Evolutionary conservation across 2,888 invertebrate species (phyloP).

Genomic region (Diplazon laetatorius): DNA sequence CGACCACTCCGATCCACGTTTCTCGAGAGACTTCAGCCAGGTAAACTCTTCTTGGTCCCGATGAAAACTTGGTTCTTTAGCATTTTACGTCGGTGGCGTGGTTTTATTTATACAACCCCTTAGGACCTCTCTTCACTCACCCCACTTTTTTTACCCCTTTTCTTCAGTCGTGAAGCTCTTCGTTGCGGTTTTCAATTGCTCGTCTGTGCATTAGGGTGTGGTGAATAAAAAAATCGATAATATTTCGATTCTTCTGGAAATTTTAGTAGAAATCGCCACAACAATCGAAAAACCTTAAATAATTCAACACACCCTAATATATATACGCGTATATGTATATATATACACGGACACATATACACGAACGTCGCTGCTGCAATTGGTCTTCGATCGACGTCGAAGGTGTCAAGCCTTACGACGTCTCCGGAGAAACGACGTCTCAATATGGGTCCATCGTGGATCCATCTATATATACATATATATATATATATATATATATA

Average conservation of each 20-base stretch:
- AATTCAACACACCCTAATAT: no score
- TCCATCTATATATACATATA: conserved; percentile 7
- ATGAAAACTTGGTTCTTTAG: conserved; percentile 36
- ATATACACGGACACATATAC: background rate
- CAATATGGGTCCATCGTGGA: conserved; percentile 16
- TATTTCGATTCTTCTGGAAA: no score
- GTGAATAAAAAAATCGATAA: no score
- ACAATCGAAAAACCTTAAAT: no score
- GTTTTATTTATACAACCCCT: conserved; percentile 45
- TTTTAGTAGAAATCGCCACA: no score
- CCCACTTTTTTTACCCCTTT: background rate
- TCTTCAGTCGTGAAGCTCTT: conserved; percentile 2
- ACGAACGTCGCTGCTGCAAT: conserved; percentile 27
- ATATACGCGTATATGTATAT: no score
- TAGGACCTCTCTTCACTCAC: background rate
- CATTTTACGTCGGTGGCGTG: conserved; percentile 32
- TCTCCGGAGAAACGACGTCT: conserved; percentile 14
- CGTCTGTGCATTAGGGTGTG: no score
- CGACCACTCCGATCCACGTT: background rate
- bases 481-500: no score
- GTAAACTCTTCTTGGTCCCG: conserved; percentile 35
- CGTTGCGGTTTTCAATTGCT: no score
- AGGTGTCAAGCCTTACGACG: conserved; percentile 38
- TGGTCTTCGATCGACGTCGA: conserved; percentile 44
- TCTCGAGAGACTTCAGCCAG: conserved; percentile 2